A percentile compares a stretch with the other conserved stretches of the same genome.
These are phyloP conservation scores for Anguilla pacifica DNA, from an alignment of 2,797 vertebrate species.

Conservation along the genomic window DNA sequence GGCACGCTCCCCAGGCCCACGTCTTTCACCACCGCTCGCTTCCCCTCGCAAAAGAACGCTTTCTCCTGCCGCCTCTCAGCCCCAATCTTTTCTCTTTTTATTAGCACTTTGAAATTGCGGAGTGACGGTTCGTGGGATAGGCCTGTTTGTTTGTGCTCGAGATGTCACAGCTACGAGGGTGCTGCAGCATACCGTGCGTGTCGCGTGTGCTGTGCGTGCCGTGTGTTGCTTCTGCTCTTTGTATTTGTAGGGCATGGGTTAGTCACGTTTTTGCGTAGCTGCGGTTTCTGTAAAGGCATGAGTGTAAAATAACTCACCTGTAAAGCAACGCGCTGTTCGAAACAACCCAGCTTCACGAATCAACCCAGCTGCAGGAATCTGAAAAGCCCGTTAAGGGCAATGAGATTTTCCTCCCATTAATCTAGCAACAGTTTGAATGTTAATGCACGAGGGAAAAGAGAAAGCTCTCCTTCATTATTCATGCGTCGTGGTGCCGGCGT, in stretches of 20 bases:
- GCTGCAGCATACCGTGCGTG: not conserved
- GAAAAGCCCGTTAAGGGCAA: slow-evolving; percentile 50
- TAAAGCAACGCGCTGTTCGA: not conserved
- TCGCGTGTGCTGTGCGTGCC: no score
- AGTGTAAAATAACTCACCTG: not conserved
- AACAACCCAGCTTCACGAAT: not conserved
- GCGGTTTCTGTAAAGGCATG: not conserved
- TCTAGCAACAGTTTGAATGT: slow-evolving; percentile 66
- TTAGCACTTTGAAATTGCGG: not conserved
- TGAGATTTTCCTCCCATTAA: slow-evolving; percentile 69
- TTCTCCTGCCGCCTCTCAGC: not conserved
- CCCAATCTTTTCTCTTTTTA: not conserved
- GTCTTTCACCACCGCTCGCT: slow-evolving; percentile 32
- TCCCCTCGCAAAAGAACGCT: not conserved
- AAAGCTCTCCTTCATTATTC: slow-evolving; percentile 62
- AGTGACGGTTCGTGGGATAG: not conserved
- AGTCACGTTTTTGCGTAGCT: not conserved
- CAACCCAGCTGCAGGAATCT: not conserved
- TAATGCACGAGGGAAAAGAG: slow-evolving; percentile 49
- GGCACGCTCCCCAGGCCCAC: slow-evolving; percentile 58
- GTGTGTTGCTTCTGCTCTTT: not conserved
- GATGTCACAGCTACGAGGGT: not conserved
- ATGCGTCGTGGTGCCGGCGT: slow-evolving; percentile 51
- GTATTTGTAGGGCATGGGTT: not conserved
- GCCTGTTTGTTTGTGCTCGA: not conserved